phyloP scores from a whole-genome alignment of 2,888 invertebrate species.

The Trissolcus brochymenae region DNA sequence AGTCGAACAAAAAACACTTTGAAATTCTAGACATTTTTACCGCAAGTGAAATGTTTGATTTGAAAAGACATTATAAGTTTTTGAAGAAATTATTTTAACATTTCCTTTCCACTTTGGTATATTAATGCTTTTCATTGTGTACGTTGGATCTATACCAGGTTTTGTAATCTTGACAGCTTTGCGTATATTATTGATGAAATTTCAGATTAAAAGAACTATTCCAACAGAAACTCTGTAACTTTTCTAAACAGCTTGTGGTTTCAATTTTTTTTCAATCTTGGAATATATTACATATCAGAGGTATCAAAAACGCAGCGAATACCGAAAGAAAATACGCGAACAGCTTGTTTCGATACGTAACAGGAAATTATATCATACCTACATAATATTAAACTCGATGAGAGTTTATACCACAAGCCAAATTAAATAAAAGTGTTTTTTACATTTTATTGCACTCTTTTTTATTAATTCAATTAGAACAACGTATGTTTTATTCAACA shows the following conservation, averaged over 20 bases:
- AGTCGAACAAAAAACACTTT: not conserved
- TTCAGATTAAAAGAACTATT: too few relatives aligned
- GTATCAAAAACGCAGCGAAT: conserved; percentile 9
- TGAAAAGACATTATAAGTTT: not conserved
- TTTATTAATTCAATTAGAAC: not conserved
- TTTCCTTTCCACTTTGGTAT: too few relatives aligned
- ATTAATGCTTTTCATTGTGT: too few relatives aligned
- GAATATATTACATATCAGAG: conserved; percentile 10
- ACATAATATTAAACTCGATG: conserved; percentile 23
- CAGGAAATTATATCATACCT: conserved; percentile 36
- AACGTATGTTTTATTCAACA: not conserved
- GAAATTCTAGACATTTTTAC: conserved; percentile 9
- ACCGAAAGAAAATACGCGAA: conserved; percentile 6
- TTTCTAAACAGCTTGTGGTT: conserved; percentile 12
- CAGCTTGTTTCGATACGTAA: conserved; percentile 22
- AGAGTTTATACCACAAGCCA: not conserved
- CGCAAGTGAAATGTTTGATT: not conserved
- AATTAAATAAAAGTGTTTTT: conserved; percentile 2
- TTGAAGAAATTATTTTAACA: too few relatives aligned
- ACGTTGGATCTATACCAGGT: too few relatives aligned
- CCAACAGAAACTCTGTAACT: too few relatives aligned
- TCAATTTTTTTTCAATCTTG: not conserved
- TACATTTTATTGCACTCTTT: not conserved
- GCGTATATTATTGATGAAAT: too few relatives aligned
- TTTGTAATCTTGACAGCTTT: too few relatives aligned